Evolutionary conservation across 2,888 invertebrate species (phyloP).

Genomic region (Conus canariensis): DNA sequence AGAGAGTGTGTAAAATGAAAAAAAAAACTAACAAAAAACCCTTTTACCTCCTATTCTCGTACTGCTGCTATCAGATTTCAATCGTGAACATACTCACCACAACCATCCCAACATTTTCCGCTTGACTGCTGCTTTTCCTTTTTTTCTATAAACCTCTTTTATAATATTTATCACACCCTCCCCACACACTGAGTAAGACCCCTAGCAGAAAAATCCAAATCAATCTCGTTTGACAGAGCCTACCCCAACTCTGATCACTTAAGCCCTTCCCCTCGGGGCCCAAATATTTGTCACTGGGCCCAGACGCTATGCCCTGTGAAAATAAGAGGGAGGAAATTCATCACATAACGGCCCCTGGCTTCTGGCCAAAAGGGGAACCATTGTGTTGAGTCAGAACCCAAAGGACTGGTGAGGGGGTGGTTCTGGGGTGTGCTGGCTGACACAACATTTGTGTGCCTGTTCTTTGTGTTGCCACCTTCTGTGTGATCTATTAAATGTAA

Average conservation of each 20-base stretch:
- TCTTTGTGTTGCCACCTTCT: no score
- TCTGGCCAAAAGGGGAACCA: background rate
- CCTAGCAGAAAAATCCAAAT: background rate
- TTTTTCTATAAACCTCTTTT: no score
- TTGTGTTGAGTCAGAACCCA: background rate
- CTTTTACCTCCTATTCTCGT: no score
- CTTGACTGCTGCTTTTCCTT: background rate
- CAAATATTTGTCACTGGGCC: conserved; percentile 1
- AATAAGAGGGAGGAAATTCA: background rate
- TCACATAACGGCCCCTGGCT: background rate
- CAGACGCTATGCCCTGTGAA: background rate
- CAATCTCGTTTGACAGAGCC: background rate
- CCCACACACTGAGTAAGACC: background rate
- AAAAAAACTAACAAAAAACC: background rate
- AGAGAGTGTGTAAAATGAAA: no score
- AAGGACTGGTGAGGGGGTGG: background rate
- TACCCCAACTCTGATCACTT: background rate
- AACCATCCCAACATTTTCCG: background rate
- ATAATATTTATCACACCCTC: no score
- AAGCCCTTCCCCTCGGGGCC: conserved; percentile 8
- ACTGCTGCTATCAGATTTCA: background rate
- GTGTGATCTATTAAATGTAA: no score
- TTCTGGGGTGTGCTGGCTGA: no score
- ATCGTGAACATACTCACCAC: background rate
- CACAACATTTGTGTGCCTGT: no score